Evolutionary conservation across 53 echinoderm and acorn worm species (phyloP).

Genomic region (Arbacia lixula): DNA sequence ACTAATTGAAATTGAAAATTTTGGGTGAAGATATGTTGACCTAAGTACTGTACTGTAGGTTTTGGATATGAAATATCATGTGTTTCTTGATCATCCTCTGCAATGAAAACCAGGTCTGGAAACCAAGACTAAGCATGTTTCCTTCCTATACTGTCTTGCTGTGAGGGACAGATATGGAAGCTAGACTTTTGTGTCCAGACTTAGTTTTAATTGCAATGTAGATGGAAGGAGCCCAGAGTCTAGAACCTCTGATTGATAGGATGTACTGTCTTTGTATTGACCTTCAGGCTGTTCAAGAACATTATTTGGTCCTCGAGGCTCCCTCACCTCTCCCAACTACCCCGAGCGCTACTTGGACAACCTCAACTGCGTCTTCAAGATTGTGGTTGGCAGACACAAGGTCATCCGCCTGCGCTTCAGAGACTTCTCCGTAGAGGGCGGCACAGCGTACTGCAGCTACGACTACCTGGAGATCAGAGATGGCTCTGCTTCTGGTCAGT

Average conservation of each 20-base stretch:
- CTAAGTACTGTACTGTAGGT: too few species aligned
- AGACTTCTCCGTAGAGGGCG: slow-evolving; percentile 85
- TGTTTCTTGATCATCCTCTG: too few species aligned
- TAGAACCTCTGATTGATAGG: background rate
- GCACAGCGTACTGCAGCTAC: slow-evolving; percentile 82
- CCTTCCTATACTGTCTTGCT: too few species aligned
- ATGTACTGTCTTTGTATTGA: background rate
- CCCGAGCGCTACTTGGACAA: slow-evolving; percentile 87
- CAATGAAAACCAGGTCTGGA: too few species aligned
- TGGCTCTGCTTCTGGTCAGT: slow-evolving; percentile 55
- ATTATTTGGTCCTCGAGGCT: slow-evolving; percentile 71
- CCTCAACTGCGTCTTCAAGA: slow-evolving; percentile 89
- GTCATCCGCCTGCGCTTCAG: slow-evolving; percentile 80
- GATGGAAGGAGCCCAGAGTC: too few species aligned
- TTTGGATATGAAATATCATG: too few species aligned
- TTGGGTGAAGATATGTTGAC: too few species aligned
- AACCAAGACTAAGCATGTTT: too few species aligned
- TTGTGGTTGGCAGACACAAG: slow-evolving; percentile 75
- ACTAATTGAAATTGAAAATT: too few species aligned
- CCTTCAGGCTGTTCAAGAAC: slow-evolving; percentile 90
- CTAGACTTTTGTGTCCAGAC: too few species aligned
- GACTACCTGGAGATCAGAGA: slow-evolving; percentile 95
- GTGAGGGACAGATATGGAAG: too few species aligned
- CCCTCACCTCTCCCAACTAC: slow-evolving; percentile 90
- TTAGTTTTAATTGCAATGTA: too few species aligned